These are phyloP conservation scores for Mesorhabditis belari DNA, from an alignment of 2,888 invertebrate species.

Conservation along the genomic window DNA sequence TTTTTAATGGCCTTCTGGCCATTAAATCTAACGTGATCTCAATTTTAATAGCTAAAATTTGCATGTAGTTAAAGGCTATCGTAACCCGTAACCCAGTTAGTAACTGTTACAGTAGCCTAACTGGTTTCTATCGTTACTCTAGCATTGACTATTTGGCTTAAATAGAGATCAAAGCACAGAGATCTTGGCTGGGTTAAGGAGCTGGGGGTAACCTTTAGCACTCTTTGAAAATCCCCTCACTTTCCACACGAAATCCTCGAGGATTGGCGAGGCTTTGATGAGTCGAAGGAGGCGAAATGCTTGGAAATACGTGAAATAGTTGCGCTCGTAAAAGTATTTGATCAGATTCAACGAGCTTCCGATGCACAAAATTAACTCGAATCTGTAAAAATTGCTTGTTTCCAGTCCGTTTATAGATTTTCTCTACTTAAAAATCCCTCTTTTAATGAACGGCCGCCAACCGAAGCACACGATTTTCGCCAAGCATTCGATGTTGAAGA, in stretches of 20 bases:
- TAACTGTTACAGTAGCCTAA: no score
- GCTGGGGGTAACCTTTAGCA: not conserved
- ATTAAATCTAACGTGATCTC: no score
- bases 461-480: conserved; percentile 98
- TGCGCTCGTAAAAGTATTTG: conserved; percentile 76
- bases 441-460: conserved; percentile 52
- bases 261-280: conserved; percentile 94
- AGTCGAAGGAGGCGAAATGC: conserved; percentile 81
- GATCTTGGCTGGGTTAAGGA: not conserved
- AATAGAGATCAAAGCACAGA: no score
- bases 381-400: conserved; percentile 55
- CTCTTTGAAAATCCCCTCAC: conserved; percentile 39
- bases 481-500: conserved; percentile 85
- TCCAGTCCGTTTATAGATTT: not conserved
- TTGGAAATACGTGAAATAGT: conserved; percentile 69
- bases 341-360: conserved; percentile 87
- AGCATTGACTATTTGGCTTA: no score
- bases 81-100: no score
- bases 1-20: no score
- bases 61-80: no score
- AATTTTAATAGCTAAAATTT: no score
- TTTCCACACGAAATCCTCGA: conserved; percentile 81
- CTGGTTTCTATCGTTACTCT: no score
- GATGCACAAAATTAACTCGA: conserved; percentile 83
- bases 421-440: conserved; percentile 31